Base-by-base conservation (phyloP, 2,888 invertebrate species). In the Lithophane semibrunnea region DNA sequence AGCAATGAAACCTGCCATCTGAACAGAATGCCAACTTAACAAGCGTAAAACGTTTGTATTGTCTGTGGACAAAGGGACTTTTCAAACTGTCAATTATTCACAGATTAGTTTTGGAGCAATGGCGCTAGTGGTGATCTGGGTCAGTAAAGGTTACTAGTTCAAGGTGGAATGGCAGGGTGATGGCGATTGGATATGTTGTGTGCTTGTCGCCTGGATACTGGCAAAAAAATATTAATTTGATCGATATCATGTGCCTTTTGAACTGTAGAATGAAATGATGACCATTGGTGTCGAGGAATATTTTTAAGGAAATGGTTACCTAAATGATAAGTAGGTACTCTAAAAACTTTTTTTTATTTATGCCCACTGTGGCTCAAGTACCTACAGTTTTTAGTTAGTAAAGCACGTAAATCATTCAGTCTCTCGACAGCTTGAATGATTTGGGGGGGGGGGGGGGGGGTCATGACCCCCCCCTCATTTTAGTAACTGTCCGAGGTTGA, bases 81-180 rank as follows among this genome's bases (percentile, higher is more conserved):
- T 77, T 77, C 66, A 80, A 82, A 79, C 79, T 83, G 82, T 84
- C 81, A 63, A 18, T 37, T 42, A 84, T 84, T 82, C 80, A 80
- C 13, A 65, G 70, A 83, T 89, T 89, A 67, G 86, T 81, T 89
- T 79, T 78, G 75, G 73, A 70, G 69, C 73, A 76, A 67, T 77
- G 77, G 86, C 63, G 82, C 70, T 79, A 76, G 84, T 65, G 24
- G 21, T 42, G 69, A 89, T 77, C 72, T 88, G 75, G 88, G 88
- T 75, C 88, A 71, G 7, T 29, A 88, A 85, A 88, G 88, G 88
- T 89, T 80, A 89, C 29, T 76, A 47, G 88, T 86, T 88, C 88
- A 88, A 88, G 88, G 88, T 75, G 58, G 12, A 4, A 74, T 72
- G 29, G 10, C 24, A 58, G 44, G 52, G 52, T 58, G 54, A 52